Evolutionary conservation across 2,797 vertebrate species (phyloP), one percentile per base, ranked within the genome.

Genomic region (Huso huso): DNA sequence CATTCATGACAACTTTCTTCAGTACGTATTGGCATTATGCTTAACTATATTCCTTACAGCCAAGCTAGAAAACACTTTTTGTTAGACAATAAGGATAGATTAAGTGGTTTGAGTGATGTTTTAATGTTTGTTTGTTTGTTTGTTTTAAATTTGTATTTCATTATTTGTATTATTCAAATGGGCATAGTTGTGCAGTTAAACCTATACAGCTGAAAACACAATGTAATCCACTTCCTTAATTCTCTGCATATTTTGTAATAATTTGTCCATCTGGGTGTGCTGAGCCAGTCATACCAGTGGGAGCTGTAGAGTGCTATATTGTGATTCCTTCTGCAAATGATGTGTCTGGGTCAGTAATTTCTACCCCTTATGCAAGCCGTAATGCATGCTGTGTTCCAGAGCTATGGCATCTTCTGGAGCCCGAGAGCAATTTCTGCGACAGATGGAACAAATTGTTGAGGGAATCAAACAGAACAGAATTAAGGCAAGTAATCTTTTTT

Each of bases 391-490:
- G 10, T 51, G 49, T 74, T 87, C 50, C 77, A 99, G 96, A 80
- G 97, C 96, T 57, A 99, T 99, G 97, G 89, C 95, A 0, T 97
- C 95, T 0, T 84, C 94, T 8, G 88, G 93, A 60, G 85, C 93
- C 51, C 95, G 91, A 74, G 97, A 98, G 64, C 96, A 99, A 85
- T 99, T 98, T 78, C 82, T 99, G 65, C 83, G 95, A 65, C 97
- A 99, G 84, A 96, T 99, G 95, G 97, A 99, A 72, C 95, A 98
- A 83, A 99, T 99, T 2, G 97, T 99, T 62, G 96, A 99, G 80
- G 97, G 97, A 71, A 97, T 99, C 85, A 97, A 95, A 76, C 95
- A 99, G 84, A 97, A 85, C 66, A 89, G 93, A 74, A 95, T 97
- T 78, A 97, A 97, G 94, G 96, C 96, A 72, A 68, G 78, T 59